Base-by-base conservation (phyloP, 1,140 invertebrate species). In the Cardiocondyla obscurior region DNA sequence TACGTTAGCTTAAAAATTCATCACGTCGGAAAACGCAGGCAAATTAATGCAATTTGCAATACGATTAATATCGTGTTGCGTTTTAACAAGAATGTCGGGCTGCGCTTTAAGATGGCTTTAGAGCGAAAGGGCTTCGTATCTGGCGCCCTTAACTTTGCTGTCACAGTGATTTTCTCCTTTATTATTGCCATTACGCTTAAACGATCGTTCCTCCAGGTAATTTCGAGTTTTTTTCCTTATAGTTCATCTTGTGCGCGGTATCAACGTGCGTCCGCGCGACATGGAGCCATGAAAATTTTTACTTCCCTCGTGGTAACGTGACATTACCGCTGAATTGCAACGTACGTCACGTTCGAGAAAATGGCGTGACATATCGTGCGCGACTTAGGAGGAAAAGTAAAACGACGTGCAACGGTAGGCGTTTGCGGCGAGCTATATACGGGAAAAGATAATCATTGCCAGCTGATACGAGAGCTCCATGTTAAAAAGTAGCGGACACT, bases 401-500 rank as follows among this genome's bases (percentile, higher is more conserved):
- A 84, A 55, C 28, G 22, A 84, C 64, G 74, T 36, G 85, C 85
- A 87, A 53, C 67, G 70, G 55, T 81, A 53, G 82, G 74, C 69
- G 85, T 84, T 72, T 60, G 76, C 60, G 46, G 36, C 65, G 76
- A 85, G 87, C 76, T 82, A 79, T 72, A n/a, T n/a, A n/a, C n/a
- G 25, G 53, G 77, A 53, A 44, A 67, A 85, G 65, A 84, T 65
- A 88, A 88, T 88, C 76, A 69, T 82, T 51, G 76, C 70, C 69
- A n/a, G 49, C 19, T 22, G 67, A 36, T 65, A 55, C 58, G 49
- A 64, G 60, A 58, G 82, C 53, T 79, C 57, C 57, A 72, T 46
- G 51, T 79, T 76, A 82, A 87, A 87, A 62, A 81, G 85, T 64
- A 84, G 33, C 49, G 28, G 85, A 87, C 86, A 87, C 87, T 88